phyloP scores from a whole-genome alignment of 2,888 invertebrate genomes.

The Dryococelus australis region DNA sequence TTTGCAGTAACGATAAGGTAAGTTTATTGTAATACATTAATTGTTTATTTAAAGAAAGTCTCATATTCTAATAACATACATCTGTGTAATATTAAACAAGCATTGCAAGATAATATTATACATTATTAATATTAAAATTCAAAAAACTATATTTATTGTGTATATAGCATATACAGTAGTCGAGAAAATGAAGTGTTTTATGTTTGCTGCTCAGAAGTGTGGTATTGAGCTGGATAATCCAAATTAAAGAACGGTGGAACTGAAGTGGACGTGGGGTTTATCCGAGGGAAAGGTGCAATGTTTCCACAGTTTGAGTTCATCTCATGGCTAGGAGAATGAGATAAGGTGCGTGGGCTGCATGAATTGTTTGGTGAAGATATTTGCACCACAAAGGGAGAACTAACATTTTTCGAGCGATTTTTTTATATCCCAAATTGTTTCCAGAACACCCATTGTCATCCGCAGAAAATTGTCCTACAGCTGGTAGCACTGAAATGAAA shows the following conservation, averaged over 20 bases:
- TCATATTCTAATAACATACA: no score
- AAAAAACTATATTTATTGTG: no score
- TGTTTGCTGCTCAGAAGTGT: no score
- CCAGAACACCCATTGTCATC: slow-evolving; percentile 26
- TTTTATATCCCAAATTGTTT: background rate
- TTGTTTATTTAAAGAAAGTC: background rate
- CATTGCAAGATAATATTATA: no score
- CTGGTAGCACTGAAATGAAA: slow-evolving; percentile 26
- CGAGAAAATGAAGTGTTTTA: no score
- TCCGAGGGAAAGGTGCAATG: background rate
- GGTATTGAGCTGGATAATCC: background rate
- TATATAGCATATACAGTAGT: no score
- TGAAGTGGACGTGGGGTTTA: background rate
- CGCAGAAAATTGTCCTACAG: background rate
- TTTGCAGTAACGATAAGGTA: background rate
- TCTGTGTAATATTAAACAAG: no score
- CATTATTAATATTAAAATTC: no score
- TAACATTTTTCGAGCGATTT: background rate
- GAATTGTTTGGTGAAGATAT: background rate
- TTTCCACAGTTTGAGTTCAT: background rate
- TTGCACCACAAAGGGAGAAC: background rate
- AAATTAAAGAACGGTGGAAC: background rate
- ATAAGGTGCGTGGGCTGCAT: background rate
- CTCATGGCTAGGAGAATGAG: background rate
- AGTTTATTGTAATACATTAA: background rate